Percentiles rank a stretch among this genome's conserved stretches.
phyloP scores from a whole-genome alignment of 2,113 vertebrate genomes.

The Silurus glanis region DNA sequence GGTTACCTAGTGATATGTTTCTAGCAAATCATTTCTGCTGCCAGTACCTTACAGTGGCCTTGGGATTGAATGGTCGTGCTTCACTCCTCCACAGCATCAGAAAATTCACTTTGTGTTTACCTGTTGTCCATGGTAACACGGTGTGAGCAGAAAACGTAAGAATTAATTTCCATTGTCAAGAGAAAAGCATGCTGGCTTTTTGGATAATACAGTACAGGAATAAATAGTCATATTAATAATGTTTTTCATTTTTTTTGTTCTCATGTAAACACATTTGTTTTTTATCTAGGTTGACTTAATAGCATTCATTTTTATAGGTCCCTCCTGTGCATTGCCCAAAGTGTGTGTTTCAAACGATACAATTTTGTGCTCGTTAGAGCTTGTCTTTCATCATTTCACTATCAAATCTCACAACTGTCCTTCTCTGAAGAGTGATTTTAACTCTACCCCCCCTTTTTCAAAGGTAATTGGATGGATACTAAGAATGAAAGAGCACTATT shows the following conservation, averaged over 20 bases:
- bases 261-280: background rate
- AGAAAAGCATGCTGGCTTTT: slow-evolving; percentile 5
- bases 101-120: slow-evolving; percentile 25
- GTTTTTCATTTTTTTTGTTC: background rate
- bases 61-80: slow-evolving; percentile 34
- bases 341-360: background rate
- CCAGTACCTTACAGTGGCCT: slow-evolving; percentile 29
- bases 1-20: slow-evolving; percentile 43
- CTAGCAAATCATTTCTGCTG: background rate
- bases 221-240: background rate
- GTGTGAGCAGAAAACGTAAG: slow-evolving; percentile 21
- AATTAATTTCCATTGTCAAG: slow-evolving; percentile 26
- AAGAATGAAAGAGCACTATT: background rate
- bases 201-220: background rate
- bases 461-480: slow-evolving; percentile 13
- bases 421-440: background rate
- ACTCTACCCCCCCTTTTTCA: background rate
- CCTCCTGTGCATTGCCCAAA: background rate
- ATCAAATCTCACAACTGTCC: background rate
- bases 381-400: slow-evolving; percentile 5
- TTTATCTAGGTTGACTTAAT: background rate
- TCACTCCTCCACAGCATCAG: slow-evolving; percentile 25
- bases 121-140: slow-evolving; percentile 42
- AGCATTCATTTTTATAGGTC: background rate
- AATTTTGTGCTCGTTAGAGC: background rate